Percentiles rank a stretch among this genome's conserved stretches.
Conservation (phyloP, 1,140 invertebrate species). For the Euura lappo region DNA sequence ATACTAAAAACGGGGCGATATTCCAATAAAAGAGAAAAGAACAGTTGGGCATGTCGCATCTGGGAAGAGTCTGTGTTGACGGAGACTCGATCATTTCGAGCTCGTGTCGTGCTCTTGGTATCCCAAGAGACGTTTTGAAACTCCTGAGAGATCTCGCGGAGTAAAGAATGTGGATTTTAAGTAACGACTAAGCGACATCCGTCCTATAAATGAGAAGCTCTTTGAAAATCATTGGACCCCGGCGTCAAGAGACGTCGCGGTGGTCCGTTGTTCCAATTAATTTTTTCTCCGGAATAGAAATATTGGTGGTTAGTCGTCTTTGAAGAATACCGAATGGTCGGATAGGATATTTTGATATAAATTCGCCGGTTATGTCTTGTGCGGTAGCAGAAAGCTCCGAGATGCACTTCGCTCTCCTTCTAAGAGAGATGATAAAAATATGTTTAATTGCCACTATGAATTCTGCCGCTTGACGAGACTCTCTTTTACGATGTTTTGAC, state of each 20-base stretch:
- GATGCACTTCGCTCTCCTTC: neutral
- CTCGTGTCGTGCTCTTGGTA: too few species aligned
- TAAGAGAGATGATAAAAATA: constrained; percentile 8
- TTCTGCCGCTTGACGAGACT: constrained; percentile 9
- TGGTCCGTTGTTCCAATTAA: constrained; percentile 3
- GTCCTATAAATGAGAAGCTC: neutral
- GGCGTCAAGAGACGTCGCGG: neutral
- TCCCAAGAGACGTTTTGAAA: too few species aligned
- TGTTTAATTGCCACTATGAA: constrained; percentile 16
- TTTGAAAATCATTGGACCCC: too few species aligned
- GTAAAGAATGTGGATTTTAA: neutral
- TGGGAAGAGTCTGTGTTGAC: too few species aligned
- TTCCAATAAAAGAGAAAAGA: too few species aligned
- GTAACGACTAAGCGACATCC: constrained; percentile 4
- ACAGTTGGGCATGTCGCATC: too few species aligned
- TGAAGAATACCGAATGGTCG: neutral
- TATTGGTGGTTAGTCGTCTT: neutral
- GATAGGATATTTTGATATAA: too few species aligned
- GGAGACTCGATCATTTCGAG: too few species aligned
- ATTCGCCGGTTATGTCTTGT: too few species aligned
- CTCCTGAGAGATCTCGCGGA: too few species aligned
- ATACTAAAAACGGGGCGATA: too few species aligned
- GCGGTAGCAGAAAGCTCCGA: too few species aligned
- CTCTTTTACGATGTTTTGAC: constrained; percentile 28
- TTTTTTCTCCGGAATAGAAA: neutral